Percentiles rank a stretch among this genome's conserved stretches.
Evolutionary conservation across 1,140 invertebrate genomes (phyloP).

Genomic region (Panulirus ornatus): DNA sequence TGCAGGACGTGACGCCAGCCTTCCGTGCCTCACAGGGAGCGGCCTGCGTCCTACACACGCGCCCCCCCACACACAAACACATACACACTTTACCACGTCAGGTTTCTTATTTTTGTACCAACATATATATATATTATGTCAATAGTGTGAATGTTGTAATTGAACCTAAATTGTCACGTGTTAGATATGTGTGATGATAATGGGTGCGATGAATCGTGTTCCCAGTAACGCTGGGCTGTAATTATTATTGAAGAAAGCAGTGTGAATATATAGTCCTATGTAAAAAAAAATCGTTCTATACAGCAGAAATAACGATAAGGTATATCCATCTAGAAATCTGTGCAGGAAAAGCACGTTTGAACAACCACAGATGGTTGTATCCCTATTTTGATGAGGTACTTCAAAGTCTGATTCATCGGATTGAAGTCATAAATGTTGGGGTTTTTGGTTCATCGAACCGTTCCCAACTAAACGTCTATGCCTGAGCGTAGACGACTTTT

Average conservation of each 20-base stretch:
- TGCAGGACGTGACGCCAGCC: constrained; percentile 24
- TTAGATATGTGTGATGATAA: constrained; percentile 47
- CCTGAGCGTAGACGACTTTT: too few species aligned
- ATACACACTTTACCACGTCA: constrained; percentile 28
- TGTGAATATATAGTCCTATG: constrained; percentile 52
- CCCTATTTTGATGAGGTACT: too few species aligned
- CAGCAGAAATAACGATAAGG: too few species aligned
- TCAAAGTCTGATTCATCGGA: too few species aligned
- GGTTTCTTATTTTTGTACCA: constrained; percentile 63
- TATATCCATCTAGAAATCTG: too few species aligned
- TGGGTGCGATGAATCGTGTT: constrained; percentile 16
- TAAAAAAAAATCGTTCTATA: too few species aligned
- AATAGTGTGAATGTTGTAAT: constrained; percentile 47
- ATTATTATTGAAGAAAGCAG: constrained; percentile 56
- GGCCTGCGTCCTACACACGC: constrained; percentile 22
- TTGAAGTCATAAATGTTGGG: too few species aligned
- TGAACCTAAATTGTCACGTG: constrained; percentile 20
- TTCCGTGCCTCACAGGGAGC: neutral
- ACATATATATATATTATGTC: constrained; percentile 41
- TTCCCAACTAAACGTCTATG: too few species aligned
- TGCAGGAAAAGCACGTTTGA: too few species aligned
- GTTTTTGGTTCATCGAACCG: too few species aligned
- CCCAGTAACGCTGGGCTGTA: constrained; percentile 42
- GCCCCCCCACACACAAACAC: neutral
- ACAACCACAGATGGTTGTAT: too few species aligned